Evolutionary conservation across 2,888 invertebrate genomes (phyloP).

Genomic region (Limenitis camilla): DNA sequence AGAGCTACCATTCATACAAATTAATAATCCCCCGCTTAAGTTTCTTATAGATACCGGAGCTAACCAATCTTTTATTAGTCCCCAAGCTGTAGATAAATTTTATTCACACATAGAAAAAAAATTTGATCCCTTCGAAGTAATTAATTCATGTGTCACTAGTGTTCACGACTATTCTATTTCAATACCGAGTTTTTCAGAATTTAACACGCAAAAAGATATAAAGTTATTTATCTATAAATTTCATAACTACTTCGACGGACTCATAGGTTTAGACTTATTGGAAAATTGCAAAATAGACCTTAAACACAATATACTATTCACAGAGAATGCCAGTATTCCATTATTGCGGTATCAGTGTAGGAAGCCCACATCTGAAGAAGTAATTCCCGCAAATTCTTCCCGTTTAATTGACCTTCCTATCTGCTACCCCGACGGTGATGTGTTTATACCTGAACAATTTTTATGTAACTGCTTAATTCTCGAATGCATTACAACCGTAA

Average conservation of each 20-base stretch:
- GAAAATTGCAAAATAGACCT: too few species aligned
- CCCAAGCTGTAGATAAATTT: slow-evolving; percentile 5
- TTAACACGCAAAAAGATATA: background rate
- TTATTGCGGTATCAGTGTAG: too few species aligned
- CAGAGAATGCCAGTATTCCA: background rate
- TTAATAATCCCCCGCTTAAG: too few species aligned
- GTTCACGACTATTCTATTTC: slow-evolving; percentile 5
- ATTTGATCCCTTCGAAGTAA: slow-evolving; percentile 13
- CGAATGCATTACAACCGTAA: too few species aligned
- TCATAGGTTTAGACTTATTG: slow-evolving; percentile 9
- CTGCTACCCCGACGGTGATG: too few species aligned
- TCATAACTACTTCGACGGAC: slow-evolving; percentile 11
- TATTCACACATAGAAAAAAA: slow-evolving; percentile 1
- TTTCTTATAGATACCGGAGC: too few species aligned
- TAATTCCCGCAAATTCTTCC: too few species aligned
- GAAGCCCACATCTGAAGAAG: too few species aligned
- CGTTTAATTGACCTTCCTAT: too few species aligned
- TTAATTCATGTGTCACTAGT: slow-evolving; percentile 2
- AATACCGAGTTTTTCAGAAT: slow-evolving; percentile 6
- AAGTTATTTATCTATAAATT: slow-evolving; percentile 13
- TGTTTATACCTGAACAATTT: too few species aligned
- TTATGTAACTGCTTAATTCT: too few species aligned
- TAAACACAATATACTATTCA: background rate
- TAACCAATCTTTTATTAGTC: slow-evolving; percentile 9
- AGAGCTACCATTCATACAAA: too few species aligned